A percentile compares a stretch with the other conserved stretches of the same genome.
Evolutionary conservation across 2,888 invertebrate genomes (phyloP).

Genomic region (Diadromus collaris): DNA sequence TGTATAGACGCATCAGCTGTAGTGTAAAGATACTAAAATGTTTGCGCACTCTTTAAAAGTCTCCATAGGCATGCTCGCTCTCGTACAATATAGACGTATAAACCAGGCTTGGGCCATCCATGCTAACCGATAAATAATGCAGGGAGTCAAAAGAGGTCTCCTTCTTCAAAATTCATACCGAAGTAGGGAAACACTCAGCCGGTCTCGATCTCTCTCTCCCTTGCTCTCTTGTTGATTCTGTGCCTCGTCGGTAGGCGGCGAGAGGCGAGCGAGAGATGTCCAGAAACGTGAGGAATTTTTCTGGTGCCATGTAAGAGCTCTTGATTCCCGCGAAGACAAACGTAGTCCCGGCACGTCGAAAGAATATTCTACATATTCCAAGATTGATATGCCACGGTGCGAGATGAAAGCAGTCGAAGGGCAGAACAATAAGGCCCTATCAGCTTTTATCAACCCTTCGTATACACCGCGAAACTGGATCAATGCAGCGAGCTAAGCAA

Average conservation of each 20-base stretch:
- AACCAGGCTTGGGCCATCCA: not conserved
- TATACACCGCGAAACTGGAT: not conserved
- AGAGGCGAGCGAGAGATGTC: not conserved
- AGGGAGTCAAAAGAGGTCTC: slow-evolving; percentile 24
- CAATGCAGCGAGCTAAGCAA: no score
- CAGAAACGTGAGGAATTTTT: slow-evolving; percentile 19
- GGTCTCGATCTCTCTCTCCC: no score
- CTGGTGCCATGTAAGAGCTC: not conserved
- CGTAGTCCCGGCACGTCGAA: slow-evolving; percentile 12
- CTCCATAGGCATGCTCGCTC: not conserved
- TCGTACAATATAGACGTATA: not conserved
- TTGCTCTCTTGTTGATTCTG: not conserved
- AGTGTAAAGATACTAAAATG: slow-evolving; percentile 28
- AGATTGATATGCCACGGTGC: slow-evolving; percentile 2
- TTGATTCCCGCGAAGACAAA: not conserved
- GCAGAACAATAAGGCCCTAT: slow-evolving; percentile 7
- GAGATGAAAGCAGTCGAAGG: slow-evolving; percentile 1
- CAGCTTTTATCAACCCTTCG: not conserved
- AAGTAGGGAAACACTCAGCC: slow-evolving; percentile 10
- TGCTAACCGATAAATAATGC: slow-evolving; percentile 33
- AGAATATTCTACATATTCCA: slow-evolving; percentile 23
- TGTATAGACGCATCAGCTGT: not conserved
- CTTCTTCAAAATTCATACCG: slow-evolving; percentile 30
- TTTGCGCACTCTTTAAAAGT: slow-evolving; percentile 19
- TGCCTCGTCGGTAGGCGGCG: not conserved